Evolutionary conservation across 2,888 invertebrate species (phyloP).

Genomic region (Parasteatoda lunata): DNA sequence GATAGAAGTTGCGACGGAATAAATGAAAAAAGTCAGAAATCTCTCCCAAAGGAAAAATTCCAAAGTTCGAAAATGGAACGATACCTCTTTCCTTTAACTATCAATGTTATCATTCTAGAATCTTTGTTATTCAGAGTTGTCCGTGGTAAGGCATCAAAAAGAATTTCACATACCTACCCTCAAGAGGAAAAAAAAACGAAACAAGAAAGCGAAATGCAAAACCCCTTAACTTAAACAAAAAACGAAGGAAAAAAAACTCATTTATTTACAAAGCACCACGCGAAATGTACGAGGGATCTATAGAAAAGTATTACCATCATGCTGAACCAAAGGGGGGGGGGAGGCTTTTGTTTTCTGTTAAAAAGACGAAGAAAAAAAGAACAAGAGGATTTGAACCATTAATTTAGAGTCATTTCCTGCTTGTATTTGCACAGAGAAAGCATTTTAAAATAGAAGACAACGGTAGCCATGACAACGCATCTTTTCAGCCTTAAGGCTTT

Average conservation of each 20-base stretch:
- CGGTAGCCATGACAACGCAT: slow-evolving; percentile 52
- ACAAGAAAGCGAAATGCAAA: slow-evolving; percentile 42
- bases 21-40: neutral
- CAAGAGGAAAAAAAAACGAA: slow-evolving; percentile 21
- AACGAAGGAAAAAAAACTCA: slow-evolving; percentile 49
- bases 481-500: slow-evolving; percentile 29
- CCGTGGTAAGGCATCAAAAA: slow-evolving; percentile 10
- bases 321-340: slow-evolving; percentile 35
- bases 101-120: slow-evolving; percentile 27
- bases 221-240: slow-evolving; percentile 19
- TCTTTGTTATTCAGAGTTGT: slow-evolving; percentile 39
- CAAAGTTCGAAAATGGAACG: neutral
- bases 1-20: neutral
- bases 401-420: slow-evolving; percentile 67
- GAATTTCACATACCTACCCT: slow-evolving; percentile 10
- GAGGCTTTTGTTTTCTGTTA: slow-evolving; percentile 54
- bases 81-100: slow-evolving; percentile 28
- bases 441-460: slow-evolving; percentile 61
- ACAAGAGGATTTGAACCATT: slow-evolving; percentile 62
- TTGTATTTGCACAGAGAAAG: slow-evolving; percentile 66
- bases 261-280: slow-evolving; percentile 66
- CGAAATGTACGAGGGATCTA: slow-evolving; percentile 27
- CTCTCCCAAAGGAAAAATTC: neutral
- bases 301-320: slow-evolving; percentile 65
- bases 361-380: slow-evolving; percentile 28